Conservation (phyloP, 2,888 invertebrate genomes). For the Nemurella pictetii region DNA sequence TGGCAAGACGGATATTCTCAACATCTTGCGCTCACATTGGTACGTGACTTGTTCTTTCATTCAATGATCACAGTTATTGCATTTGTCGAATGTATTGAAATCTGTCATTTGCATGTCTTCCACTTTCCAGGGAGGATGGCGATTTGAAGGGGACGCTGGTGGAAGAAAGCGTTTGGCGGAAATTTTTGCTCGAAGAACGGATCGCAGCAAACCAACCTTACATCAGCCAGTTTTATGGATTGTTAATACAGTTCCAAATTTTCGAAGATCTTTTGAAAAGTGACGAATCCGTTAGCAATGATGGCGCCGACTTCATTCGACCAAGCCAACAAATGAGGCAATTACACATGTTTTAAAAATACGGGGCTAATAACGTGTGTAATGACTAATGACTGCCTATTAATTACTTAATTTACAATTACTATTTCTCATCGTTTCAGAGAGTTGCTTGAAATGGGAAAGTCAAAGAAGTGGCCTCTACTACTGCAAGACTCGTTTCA, state of each 20-base stretch:
- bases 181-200: conserved; percentile 58
- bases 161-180: conserved; percentile 55
- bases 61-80: background rate
- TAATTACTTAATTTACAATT: too few species aligned
- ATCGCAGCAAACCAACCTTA: conserved; percentile 60
- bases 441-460: conserved; percentile 60
- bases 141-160: conserved; percentile 50
- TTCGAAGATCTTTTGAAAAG: conserved; percentile 19
- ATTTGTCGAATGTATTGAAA: background rate
- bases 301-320: background rate
- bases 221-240: conserved; percentile 54
- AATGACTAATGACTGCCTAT: conserved; percentile 20
- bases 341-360: background rate
- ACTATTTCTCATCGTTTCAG: too few species aligned
- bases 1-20: conserved; percentile 51
- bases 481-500: conserved; percentile 57
- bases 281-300: background rate
- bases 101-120: background rate
- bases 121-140: conserved; percentile 42
- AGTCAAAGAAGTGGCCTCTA: conserved; percentile 55
- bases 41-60: conserved; percentile 47
- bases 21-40: conserved; percentile 58
- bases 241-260: conserved; percentile 15
- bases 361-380: conserved; percentile 33
- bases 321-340: background rate